Percentiles rank a stretch among this genome's conserved stretches.
These are phyloP conservation scores for Rhombomys opimus DNA, from an alignment of 2,113 vertebrate genomes.

Conservation along the genomic window DNA sequence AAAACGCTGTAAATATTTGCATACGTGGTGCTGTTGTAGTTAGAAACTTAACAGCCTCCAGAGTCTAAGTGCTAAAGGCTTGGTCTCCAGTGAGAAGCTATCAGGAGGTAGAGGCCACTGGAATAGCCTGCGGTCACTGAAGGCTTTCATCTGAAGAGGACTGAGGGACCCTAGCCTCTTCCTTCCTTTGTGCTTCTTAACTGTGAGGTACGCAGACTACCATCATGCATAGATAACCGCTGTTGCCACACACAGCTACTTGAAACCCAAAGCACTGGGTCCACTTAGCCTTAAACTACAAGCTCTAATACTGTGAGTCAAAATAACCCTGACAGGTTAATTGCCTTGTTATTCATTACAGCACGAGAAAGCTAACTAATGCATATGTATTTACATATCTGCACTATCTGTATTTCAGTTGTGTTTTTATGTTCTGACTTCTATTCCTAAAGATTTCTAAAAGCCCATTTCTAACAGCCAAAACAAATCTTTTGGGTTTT, in stretches of 20 bases:
- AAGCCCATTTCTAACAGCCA: neutral
- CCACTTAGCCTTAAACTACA: neutral
- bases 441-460: neutral
- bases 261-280: neutral
- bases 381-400: neutral
- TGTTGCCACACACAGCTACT: neutral
- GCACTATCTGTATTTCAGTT: neutral
- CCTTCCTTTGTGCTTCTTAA: neutral
- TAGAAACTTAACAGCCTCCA: neutral
- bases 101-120: neutral
- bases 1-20: neutral
- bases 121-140: neutral
- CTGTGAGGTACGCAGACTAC: neutral
- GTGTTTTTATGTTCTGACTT: conserved; percentile 33
- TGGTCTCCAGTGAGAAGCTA: neutral
- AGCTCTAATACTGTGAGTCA: neutral
- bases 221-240: neutral
- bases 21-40: neutral
- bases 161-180: neutral
- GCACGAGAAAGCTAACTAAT: neutral
- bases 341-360: neutral
- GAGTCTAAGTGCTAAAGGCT: neutral
- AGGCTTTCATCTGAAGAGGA: neutral
- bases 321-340: conserved; percentile 5
- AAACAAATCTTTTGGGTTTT: neutral